Evolutionary conservation across 2,113 vertebrate genomes (phyloP).

Genomic region (Henicopernis longicauda): DNA sequence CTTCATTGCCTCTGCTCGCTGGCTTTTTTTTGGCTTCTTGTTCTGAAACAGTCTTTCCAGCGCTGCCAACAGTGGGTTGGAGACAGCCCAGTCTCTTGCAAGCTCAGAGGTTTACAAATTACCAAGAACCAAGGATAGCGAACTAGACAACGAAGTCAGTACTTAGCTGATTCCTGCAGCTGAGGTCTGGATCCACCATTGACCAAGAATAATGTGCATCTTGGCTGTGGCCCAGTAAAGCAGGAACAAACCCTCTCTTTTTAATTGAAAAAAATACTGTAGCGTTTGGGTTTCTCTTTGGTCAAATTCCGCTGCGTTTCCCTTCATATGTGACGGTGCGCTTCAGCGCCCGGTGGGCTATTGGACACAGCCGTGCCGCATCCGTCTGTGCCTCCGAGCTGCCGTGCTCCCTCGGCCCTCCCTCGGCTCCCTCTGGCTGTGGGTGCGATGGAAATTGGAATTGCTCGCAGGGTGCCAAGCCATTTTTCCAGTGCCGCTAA

Average conservation of each 20-base stretch:
- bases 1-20: background rate
- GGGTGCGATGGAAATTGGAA: background rate
- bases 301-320: background rate
- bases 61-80: fast-evolving
- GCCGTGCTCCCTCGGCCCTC: background rate
- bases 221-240: background rate
- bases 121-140: background rate
- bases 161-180: background rate
- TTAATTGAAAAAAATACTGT: background rate
- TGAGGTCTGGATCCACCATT: background rate
- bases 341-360: fast-evolving
- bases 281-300: background rate
- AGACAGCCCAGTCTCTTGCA: background rate
- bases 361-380: fast-evolving
- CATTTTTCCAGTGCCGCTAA: background rate
- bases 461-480: background rate
- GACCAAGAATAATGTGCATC: no score
- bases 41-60: background rate
- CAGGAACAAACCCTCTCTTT: background rate
- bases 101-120: background rate
- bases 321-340: background rate
- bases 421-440: fast-evolving
- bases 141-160: background rate
- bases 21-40: background rate
- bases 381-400: fast-evolving